Conservation (phyloP, 2,113 vertebrate species). For the Columba janthina region DNA sequence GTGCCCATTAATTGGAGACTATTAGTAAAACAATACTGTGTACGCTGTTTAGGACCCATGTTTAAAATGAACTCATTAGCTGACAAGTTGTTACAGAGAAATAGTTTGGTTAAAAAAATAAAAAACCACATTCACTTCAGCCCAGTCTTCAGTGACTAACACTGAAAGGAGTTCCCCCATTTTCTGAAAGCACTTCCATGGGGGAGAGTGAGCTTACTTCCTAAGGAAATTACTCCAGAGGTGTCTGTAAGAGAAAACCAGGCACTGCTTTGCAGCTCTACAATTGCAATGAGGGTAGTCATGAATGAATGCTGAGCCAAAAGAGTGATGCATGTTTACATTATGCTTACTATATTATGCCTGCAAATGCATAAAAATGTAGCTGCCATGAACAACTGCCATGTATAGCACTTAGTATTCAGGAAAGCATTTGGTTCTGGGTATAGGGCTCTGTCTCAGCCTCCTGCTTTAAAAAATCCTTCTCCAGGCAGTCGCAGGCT, state of each 20-base stretch:
- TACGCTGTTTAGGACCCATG: not conserved
- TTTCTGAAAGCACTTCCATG: constrained; percentile 63
- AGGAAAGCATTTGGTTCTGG: not conserved
- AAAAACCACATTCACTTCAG: not conserved
- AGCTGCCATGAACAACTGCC: constrained; percentile 32
- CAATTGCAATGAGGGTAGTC: constrained; percentile 49
- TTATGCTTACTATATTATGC: constrained; percentile 67
- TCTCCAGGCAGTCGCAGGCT: not conserved
- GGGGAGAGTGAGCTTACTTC: constrained; percentile 76
- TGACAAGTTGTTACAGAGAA: constrained; percentile 18
- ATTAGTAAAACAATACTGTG: constrained; percentile 34
- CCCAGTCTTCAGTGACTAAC: constrained; percentile 8
- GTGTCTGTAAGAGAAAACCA: constrained; percentile 74
- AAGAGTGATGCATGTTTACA: constrained; percentile 67
- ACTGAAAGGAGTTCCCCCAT: constrained; percentile 22
- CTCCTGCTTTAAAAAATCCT: not conserved
- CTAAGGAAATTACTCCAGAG: constrained; percentile 74
- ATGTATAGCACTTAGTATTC: not conserved
- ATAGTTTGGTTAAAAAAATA: not conserved
- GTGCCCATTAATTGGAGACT: constrained; percentile 9
- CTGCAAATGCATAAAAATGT: constrained; percentile 2
- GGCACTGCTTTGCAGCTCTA: constrained; percentile 57
- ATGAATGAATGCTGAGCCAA: constrained; percentile 62
- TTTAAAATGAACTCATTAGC: constrained; percentile 31
- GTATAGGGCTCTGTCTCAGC: not conserved